Evolutionary conservation across 2,888 invertebrate species (phyloP), one percentile per base, ranked within the genome.

Genomic region (Candidula unifasciata): DNA sequence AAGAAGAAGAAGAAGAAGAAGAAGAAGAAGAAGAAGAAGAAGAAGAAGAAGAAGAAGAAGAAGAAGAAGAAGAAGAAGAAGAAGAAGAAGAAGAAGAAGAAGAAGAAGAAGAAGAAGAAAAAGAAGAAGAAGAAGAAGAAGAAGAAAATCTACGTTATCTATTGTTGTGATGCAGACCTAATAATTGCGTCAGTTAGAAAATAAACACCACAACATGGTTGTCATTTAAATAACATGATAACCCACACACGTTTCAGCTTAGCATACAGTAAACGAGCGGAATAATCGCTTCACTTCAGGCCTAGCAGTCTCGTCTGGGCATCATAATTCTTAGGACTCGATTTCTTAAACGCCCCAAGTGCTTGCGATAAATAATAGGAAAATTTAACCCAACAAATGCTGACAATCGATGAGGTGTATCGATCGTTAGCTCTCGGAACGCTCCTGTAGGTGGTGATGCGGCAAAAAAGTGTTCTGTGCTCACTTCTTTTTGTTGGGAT

Each of bases 361-460:
- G 71, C 37, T 6, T 71, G n/a, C 24, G 37, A 71, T 71, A 37
- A 71, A 71, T 71, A 71, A 71, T 71, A 71, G 37, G 37, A 33
- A 18, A 71, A 35, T 71, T 35, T 35, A 35, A 71, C 71, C 8
- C 71, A 37, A 37, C 71, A 71, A 71, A 71, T 71, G 37, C 37
- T 37, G 21, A 37, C 44, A 71, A 71, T 71, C 71, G 71, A 71
- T 71, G 37, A 24, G 3, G 37, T 35, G 21, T 71, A 71, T 71
- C 18, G 71, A 71, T 71, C 71, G 71, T 24, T 24, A 21, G 21
- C 71, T 24, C 71, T 21, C 37, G 27, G 71, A 24, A 37, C 24
- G 21, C n/a, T 71, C 37, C 37, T 37, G 71, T 37, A 24, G 2
- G 21, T 37, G 35, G 35, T 37, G 24, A 6, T 5, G 21, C 1